Conservation (phyloP, 2,888 invertebrate species). For the Parochlus steinenii region DNA sequence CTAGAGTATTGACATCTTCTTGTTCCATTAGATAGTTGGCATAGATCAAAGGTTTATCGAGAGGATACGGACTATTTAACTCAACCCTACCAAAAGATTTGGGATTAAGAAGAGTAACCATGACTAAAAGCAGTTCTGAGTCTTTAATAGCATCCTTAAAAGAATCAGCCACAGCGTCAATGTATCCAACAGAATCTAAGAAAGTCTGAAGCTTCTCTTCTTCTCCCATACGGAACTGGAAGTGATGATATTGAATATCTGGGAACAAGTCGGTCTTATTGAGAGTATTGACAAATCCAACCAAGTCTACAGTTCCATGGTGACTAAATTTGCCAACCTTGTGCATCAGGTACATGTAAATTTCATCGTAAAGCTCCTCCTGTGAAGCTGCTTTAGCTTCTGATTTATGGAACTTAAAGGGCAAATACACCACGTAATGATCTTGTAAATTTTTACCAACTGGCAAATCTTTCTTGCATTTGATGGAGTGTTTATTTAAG, state of each 20-base stretch:
- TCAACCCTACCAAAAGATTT: slow-evolving; percentile 35
- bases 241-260: slow-evolving; percentile 37
- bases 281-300: slow-evolving; percentile 38
- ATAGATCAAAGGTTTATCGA: slow-evolving; percentile 41
- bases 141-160: slow-evolving; percentile 15
- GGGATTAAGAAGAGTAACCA: slow-evolving; percentile 26
- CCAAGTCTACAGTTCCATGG: slow-evolving; percentile 31
- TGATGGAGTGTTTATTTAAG: slow-evolving; percentile 37
- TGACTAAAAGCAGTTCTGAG: slow-evolving; percentile 18
- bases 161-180: slow-evolving; percentile 9
- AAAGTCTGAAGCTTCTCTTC: slow-evolving; percentile 16
- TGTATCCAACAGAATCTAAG: slow-evolving; percentile 20
- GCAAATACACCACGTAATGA: slow-evolving; percentile 41
- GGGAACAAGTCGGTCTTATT: slow-evolving; percentile 34
- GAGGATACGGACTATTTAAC: slow-evolving; percentile 35
- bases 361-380: slow-evolving; percentile 15
- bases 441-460: slow-evolving; percentile 68
- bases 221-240: slow-evolving; percentile 21
- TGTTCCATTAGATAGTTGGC: slow-evolving; percentile 46
- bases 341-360: slow-evolving; percentile 29
- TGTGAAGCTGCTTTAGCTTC: slow-evolving; percentile 3
- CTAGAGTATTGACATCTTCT: slow-evolving; percentile 36
- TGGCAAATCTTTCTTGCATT: slow-evolving; percentile 40
- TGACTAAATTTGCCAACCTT: slow-evolving; percentile 31
- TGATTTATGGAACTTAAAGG: slow-evolving; percentile 27